Percentiles rank a stretch among this genome's conserved stretches.
These are phyloP conservation scores for Heliconius erato DNA, from an alignment of 2,888 invertebrate genomes.

Conservation along the genomic window DNA sequence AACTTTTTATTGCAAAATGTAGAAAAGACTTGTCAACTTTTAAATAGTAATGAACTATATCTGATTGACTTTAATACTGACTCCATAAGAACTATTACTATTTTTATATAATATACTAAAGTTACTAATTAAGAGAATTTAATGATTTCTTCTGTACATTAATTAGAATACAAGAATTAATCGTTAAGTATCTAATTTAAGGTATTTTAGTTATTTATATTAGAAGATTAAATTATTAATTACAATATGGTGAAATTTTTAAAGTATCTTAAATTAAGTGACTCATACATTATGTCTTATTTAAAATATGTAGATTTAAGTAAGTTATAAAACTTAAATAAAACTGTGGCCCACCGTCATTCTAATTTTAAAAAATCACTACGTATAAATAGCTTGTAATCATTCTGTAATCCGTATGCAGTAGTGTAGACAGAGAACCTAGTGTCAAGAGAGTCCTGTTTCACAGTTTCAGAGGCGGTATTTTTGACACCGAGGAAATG, in stretches of 20 bases:
- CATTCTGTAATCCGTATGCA: no score
- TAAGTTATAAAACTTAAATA: no score
- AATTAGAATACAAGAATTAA: background rate
- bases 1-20: background rate
- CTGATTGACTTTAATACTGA: background rate
- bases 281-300: background rate
- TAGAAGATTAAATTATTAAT: slow-evolving; percentile 1
- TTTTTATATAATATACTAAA: background rate
- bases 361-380: no score
- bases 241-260: background rate
- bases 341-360: no score
- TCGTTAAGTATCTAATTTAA: background rate
- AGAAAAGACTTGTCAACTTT: background rate
- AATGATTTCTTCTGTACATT: background rate
- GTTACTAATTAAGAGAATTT: background rate
- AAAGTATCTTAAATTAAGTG: background rate
- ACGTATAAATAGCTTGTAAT: no score
- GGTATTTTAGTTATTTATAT: background rate
- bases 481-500: no score
- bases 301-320: no score
- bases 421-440: no score
- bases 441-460: no score
- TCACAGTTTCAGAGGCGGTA: no score
- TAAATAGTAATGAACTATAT: background rate
- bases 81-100: background rate